Evolutionary conservation across 2,113 vertebrate species (phyloP), one percentile per base, ranked within the genome.

Genomic region (Progne subis): DNA sequence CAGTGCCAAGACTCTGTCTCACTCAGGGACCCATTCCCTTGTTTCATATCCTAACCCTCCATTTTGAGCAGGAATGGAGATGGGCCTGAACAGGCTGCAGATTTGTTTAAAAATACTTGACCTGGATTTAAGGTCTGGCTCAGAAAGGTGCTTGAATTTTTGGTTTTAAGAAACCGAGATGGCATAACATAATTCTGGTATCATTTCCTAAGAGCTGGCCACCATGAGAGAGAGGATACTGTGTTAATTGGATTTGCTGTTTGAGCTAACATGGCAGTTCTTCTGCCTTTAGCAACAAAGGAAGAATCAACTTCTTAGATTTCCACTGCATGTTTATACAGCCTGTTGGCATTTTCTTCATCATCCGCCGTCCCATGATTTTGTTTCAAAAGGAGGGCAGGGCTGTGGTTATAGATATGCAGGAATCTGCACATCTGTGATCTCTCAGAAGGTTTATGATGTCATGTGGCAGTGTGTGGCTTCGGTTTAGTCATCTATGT

Each of bases 191-290:
- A 84, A 87, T 83, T 92, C 71, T 92, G 34, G 31, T 32, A 72
- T 68, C 20, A 16, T 63, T 88, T 81, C 37, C 76, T 43, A 81
- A 77, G 64, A 90, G 39, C 71, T 86, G 63, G 50, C 41, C 90
- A 65, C 79, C 70, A 25, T 50, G 67, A 96, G 50, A 86, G 79
- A 90, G 57, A 31, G 69, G 71, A 90, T 88, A 46, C 61, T 85
- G 85, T 72, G 88, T 77, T 93, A 92, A 77, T 81, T 93, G 79
- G 82, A 80, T 96, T 94, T 96, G 50, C 64, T 92, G 76, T 92
- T 94, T 94, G 88, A 94, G 92, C 71, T 92, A 88, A 78, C 68
- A 43, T 65, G 68, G 59, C 79, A 92, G 25, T 16, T 88, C 46
- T 92, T 82, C 76, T 90, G 71, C 82, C 75, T 82, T 74, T 39